Evolutionary conservation across 2,797 vertebrate genomes (phyloP), one percentile per base, ranked within the genome.

Genomic region (Chloroceryle amazona): DNA sequence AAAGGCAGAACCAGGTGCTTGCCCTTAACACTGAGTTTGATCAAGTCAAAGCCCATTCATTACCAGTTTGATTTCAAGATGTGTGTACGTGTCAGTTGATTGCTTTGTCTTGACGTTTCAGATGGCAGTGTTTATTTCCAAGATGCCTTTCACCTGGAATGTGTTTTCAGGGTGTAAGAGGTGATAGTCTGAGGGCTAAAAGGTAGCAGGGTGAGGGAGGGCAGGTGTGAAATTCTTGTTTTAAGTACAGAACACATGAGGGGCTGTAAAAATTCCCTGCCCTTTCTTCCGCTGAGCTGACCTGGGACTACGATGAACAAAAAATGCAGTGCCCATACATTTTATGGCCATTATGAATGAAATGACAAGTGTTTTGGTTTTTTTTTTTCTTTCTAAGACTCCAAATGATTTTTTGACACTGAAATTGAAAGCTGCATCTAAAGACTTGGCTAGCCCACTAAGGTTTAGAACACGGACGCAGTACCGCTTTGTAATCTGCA

Each of bases 251-350:
- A 29, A 19, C 13, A 2, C 5, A 7, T 6, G 33, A 65, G n/a
- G 11, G 22, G 11, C 25, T 46, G 49, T 19, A 44, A 51, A 44
- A 15, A 16, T 5, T 23, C 49, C 10, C 20, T 54, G 1, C 8
- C 9, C 42, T 46, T 41, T 46, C 15, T 52, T 76, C n/a, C 1
- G 1, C 22, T 8, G 26, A 75, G 46, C 25, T 73, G 61, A 33
- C 23, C 23, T 29, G 33, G 39, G 26, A 10, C 13, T 8, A 3
- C 41, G 58, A 18, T 3, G 9, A 7, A 13, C 6, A 19, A 25
- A 61, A 54, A 55, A 4, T 4, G 29, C 18, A 10, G 7, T 3
- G 20, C 7, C 1, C 10, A 21, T 33, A 4, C 0, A 1, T 25
- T 13, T 5, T 37, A 9, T 7, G 51, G 49, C 11, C 10, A 3